Conservation (phyloP, 2,113 vertebrate species). For the Percina caprodes region DNA sequence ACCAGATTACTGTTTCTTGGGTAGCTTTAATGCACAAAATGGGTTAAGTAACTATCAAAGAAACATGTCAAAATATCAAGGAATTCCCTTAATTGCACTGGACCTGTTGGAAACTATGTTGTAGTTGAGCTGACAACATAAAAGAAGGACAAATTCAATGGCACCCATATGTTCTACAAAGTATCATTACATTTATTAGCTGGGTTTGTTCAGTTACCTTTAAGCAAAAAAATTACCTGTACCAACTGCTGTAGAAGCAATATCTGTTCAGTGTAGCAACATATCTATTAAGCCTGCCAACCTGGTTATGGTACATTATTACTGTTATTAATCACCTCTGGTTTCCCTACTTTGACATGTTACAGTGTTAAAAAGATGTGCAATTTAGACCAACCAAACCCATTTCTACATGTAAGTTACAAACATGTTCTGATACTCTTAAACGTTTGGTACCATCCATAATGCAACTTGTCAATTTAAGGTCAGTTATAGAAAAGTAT, state of each 20-base stretch:
- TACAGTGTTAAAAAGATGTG: neutral
- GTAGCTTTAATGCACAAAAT: neutral
- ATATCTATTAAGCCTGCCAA: neutral
- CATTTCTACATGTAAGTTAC: neutral
- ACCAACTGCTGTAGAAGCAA: neutral
- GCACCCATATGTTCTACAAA: too few species aligned
- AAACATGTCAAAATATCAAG: neutral
- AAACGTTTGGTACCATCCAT: neutral
- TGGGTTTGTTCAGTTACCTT: neutral
- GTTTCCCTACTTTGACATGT: neutral
- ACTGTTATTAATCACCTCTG: neutral
- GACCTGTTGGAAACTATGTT: neutral
- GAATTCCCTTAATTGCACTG: neutral
- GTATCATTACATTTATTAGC: too few species aligned
- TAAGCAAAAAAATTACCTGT: neutral
- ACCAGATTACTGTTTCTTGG: neutral
- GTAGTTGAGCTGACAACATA: neutral
- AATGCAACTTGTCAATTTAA: too few species aligned
- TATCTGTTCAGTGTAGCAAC: neutral
- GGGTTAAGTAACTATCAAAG: neutral
- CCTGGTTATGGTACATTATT: neutral
- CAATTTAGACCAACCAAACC: neutral
- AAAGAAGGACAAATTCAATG: neutral
- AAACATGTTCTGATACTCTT: neutral
- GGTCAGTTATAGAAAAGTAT: too few species aligned